phyloP scores from a whole-genome alignment of 2,888 invertebrate species.

The Globia sparganii region DNA sequence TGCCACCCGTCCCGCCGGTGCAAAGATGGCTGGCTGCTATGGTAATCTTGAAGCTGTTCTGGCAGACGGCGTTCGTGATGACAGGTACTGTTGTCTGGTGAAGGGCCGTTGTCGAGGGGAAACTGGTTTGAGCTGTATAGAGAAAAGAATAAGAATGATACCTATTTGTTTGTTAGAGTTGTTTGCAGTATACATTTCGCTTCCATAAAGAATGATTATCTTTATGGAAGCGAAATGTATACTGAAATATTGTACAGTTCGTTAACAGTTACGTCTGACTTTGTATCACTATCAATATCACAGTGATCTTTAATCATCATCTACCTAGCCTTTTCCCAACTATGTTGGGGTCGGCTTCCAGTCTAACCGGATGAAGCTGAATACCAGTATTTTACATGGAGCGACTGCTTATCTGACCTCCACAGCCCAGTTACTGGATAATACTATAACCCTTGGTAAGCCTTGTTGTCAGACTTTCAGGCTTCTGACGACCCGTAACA shows the following conservation, averaged over 20 bases:
- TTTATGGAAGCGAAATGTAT: background rate
- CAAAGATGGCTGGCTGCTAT: conserved; percentile 86
- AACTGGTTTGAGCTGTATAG: conserved; percentile 73
- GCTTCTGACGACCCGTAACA: too few relatives aligned
- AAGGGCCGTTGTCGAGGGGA: conserved; percentile 60
- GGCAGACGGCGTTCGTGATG: conserved; percentile 83
- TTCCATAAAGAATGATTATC: too few relatives aligned
- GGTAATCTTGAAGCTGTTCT: conserved; percentile 78
- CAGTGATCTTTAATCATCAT: background rate
- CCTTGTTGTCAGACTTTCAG: too few relatives aligned
- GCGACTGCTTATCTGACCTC: too few relatives aligned
- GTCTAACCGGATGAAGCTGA: too few relatives aligned
- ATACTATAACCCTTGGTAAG: too few relatives aligned
- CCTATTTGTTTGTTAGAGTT: background rate
- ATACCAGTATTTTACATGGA: too few relatives aligned
- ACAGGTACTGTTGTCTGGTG: conserved; percentile 71
- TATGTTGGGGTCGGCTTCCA: too few relatives aligned
- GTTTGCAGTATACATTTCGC: too few relatives aligned
- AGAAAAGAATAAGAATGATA: background rate
- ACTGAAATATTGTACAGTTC: background rate
- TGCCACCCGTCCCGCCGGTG: conserved; percentile 79
- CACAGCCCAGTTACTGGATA: too few relatives aligned
- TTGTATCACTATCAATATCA: background rate
- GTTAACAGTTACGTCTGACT: background rate
- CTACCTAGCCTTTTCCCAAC: too few relatives aligned